Percentiles rank a stretch among this genome's conserved stretches.
Evolutionary conservation across 1,140 invertebrate species (phyloP).

Genomic region (Drosophila eugracilis): DNA sequence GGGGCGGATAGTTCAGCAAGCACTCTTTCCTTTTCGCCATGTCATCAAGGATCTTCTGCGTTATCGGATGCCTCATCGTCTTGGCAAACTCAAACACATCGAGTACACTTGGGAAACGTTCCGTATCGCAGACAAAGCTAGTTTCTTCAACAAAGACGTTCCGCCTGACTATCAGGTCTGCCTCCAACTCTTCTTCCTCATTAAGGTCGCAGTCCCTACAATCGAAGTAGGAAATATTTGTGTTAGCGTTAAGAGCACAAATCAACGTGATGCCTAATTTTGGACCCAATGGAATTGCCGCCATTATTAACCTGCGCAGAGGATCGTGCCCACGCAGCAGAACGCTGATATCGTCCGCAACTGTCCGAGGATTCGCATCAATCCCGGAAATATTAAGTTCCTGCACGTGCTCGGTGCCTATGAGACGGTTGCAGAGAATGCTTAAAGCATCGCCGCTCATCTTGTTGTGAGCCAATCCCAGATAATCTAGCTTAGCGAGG

Average conservation of each 20-base stretch:
- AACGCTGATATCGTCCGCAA: constrained; percentile 1
- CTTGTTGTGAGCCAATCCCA: constrained; percentile 65
- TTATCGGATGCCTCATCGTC: constrained; percentile 24
- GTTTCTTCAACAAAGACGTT: constrained; percentile 30
- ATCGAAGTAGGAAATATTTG: constrained; percentile 35
- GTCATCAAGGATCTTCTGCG: not conserved
- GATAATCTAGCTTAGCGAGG: constrained; percentile 34
- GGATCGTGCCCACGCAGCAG: constrained; percentile 49
- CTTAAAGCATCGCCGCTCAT: constrained; percentile 22
- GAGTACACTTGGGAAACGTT: constrained; percentile 10
- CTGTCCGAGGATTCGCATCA: not conserved
- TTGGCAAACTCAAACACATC: constrained; percentile 10
- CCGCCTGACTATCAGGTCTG: constrained; percentile 41
- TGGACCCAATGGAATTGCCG: constrained; percentile 18
- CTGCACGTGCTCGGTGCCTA: constrained; percentile 48
- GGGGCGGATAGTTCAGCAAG: not conserved
- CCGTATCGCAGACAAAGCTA: constrained; percentile 36
- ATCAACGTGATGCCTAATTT: constrained; percentile 13
- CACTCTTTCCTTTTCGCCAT: constrained; percentile 12
- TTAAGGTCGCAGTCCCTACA: constrained; percentile 47
- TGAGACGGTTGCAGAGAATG: constrained; percentile 19
- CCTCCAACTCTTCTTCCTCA: constrained; percentile 41
- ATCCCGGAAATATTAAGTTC: constrained; percentile 50
- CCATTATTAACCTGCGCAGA: constrained; percentile 35
- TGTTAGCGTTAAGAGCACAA: constrained; percentile 23